phyloP scores from a whole-genome alignment of 2,888 invertebrate genomes.

The Parasteatoda lunata region DNA sequence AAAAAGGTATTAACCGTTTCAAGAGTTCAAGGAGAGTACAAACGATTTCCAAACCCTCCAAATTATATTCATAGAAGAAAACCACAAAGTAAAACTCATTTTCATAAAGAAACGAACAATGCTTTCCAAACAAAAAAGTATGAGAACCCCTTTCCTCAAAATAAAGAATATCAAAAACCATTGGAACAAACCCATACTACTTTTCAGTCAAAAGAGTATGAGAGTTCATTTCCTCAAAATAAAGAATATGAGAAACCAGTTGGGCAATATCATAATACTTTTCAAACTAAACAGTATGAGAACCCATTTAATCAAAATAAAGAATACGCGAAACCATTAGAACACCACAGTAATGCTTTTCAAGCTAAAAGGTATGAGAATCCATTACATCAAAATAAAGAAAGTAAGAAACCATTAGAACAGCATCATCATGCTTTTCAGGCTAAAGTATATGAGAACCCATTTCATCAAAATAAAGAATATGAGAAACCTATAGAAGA shows the following conservation, averaged over 20 bases:
- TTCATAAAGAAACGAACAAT: slow-evolving; percentile 11
- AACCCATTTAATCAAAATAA: background rate
- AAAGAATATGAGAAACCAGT: slow-evolving; percentile 14
- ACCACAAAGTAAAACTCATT: background rate
- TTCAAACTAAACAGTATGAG: too few species aligned
- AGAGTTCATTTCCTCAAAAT: background rate
- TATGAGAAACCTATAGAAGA: slow-evolving; percentile 1
- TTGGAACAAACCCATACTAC: too few species aligned
- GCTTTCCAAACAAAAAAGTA: slow-evolving; percentile 16
- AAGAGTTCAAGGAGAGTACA: background rate
- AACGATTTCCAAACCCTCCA: background rate
- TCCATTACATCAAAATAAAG: too few species aligned
- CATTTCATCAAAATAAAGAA: slow-evolving; percentile 2
- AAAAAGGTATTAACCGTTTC: too few species aligned
- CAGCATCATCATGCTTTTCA: too few species aligned
- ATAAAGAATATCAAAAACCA: too few species aligned
- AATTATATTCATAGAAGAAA: slow-evolving; percentile 9
- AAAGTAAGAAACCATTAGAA: too few species aligned
- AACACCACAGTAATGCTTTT: too few species aligned
- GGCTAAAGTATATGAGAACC: too few species aligned
- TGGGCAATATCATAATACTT: background rate
- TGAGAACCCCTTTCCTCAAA: background rate
- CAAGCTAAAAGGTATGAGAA: too few species aligned
- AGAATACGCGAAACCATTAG: slow-evolving; percentile 3
- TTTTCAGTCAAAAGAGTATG: too few species aligned